Base-by-base conservation (phyloP, 2,888 invertebrate species). In the Leucophora obtusa region DNA sequence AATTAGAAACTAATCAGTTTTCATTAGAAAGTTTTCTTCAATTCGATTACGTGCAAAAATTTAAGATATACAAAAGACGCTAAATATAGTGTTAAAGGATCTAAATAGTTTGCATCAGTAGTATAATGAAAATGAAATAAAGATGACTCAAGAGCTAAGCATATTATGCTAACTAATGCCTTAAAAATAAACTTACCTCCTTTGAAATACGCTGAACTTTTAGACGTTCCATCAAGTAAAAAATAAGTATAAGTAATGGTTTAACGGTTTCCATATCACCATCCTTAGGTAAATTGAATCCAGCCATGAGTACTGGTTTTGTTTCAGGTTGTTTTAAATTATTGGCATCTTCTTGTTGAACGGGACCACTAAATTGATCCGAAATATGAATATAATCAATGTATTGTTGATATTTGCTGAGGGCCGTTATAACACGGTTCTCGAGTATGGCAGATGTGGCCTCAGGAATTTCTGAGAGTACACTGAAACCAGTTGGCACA, bases 331-430 rank as follows among this genome's bases (percentile, higher is more conserved):
- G 93, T 84, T 94, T 94, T 18, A 94, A 92, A 59, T 91, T 92
- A 73, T 92, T 92, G 21, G 92, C 91, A 86, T 95, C 95, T 94
- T 98, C 98, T 87, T 95, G 94, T 88, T 95, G 95, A 90, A 97
- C 96, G 33, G 94, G 93, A 47, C 99, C 99, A 84, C 96, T 95
- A 91, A 94, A 99, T 88, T 98, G 96, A 91, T 99, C 99, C 71
- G 98, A 98, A 87, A 99, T 94, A 91, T 99, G 99, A 90, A 99
- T 95, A 91, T 95, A 99, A 90, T 99, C 98, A 86, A 99, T 93
- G 88, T 94, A 92, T 79, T 94, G 93, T 85, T 95, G 93, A 91
- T 95, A 97, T 91, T 95, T 97, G 83, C 93, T 92, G 77, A 97
- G 92, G 74, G 95, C 94, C 82, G 95, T 93, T 53, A 93, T 91